Percentiles rank a stretch among this genome's conserved stretches.
phyloP scores from a whole-genome alignment of 2,113 vertebrate genomes.

The Amazona guildingii region DNA sequence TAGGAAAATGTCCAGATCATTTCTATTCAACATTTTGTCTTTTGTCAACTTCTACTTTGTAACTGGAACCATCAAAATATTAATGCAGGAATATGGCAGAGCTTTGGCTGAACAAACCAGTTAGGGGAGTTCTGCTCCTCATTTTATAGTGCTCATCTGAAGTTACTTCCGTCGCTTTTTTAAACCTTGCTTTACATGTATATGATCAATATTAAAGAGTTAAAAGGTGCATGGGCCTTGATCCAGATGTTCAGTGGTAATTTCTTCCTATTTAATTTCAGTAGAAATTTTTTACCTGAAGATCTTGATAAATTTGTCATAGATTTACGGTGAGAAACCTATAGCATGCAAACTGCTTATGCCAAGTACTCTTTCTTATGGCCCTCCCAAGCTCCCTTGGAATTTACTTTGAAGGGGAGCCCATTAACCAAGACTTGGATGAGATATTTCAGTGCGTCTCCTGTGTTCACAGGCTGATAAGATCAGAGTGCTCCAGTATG shows the following conservation, averaged over 20 bases:
- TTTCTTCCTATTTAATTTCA: not conserved
- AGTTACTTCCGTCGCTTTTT: not conserved
- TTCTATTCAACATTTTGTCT: not conserved
- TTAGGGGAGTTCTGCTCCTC: not conserved
- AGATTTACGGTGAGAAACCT: not conserved
- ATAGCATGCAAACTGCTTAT: not conserved
- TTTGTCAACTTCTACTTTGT: not conserved
- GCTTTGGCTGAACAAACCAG: not conserved
- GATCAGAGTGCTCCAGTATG: not conserved
- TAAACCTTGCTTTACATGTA: not conserved
- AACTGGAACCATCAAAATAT: not conserved
- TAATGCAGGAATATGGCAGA: not conserved
- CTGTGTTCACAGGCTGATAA: not conserved
- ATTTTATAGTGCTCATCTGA: not conserved
- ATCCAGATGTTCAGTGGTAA: not conserved
- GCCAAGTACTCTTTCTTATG: not conserved
- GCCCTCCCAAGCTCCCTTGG: not conserved
- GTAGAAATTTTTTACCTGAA: not conserved
- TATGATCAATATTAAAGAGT: not conserved
- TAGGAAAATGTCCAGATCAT: not conserved
- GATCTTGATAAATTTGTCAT: not conserved
- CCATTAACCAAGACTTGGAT: not conserved
- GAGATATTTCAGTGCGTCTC: not conserved
- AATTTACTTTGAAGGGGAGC: constrained; percentile 16
- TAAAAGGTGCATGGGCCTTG: not conserved